These are phyloP conservation scores for Prionace glauca DNA, from an alignment of 2,797 vertebrate species.

Conservation along the genomic window DNA sequence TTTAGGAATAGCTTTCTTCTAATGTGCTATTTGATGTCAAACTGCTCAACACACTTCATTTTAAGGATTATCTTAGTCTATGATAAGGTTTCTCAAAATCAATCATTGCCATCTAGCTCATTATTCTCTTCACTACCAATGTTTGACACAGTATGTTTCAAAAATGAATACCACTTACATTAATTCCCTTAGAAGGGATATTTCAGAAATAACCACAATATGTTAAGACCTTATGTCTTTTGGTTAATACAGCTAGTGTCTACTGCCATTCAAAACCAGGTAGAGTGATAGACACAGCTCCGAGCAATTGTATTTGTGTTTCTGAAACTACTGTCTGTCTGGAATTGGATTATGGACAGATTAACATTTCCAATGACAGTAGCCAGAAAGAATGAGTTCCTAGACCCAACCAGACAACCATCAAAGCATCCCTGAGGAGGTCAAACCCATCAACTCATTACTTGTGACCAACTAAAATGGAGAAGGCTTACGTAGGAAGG, in stretches of 20 bases:
- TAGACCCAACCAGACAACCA: not conserved
- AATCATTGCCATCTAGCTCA: too few species aligned
- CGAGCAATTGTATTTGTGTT: not conserved
- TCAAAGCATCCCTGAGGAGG: not conserved
- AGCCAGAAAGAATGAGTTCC: not conserved
- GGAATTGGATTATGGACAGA: not conserved
- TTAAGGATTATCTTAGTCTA: not conserved
- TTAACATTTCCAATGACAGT: not conserved
- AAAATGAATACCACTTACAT: not conserved
- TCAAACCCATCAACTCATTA: not conserved
- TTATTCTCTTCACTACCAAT: not conserved
- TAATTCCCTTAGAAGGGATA: not conserved
- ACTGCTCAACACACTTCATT: not conserved
- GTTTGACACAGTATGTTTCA: not conserved
- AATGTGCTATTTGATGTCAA: not conserved
- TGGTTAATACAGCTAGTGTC: not conserved
- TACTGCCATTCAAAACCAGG: not conserved
- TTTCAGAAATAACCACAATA: not conserved
- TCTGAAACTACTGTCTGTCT: not conserved
- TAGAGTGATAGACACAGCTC: too few species aligned
- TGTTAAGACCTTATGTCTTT: not conserved
- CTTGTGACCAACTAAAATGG: not conserved
- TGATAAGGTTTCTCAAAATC: not conserved
- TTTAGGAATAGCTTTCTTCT: slow-evolving; percentile 3
- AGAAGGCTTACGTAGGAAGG: not conserved